Evolutionary conservation across 2,797 vertebrate species (phyloP), one percentile per base, ranked within the genome.

Genomic region (Galaxias olidus): DNA sequence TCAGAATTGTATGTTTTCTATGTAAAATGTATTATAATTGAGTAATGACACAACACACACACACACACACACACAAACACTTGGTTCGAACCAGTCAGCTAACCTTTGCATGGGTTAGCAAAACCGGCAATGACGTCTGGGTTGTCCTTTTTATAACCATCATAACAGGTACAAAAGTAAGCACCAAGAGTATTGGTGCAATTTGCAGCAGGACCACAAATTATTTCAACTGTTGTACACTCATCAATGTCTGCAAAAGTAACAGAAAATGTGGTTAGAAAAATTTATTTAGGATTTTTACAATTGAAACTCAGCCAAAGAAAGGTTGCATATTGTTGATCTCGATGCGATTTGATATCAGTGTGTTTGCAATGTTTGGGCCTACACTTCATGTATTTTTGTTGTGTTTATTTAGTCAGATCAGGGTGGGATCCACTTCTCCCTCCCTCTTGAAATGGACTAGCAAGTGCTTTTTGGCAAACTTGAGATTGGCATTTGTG

Each of bases 131-230:
- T 82, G 4, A 53, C 7, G 0, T 1, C 4, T 8, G 10, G 17
- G 15, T 72, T 49, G 40, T 62, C 58, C 5, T 58, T 12, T 1
- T 47, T 67, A 64, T 56, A 87, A 40, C 84, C 85, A 11, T 1
- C 0, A 19, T 57, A n/a, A 43, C 87, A 87, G 47, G 7, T 57
- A 41, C 85, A 88, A 63, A 10, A 1, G 59, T 87, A 74, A 10
- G 74, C 81, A 9, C 84, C 83, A 0, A 81, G 54, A 14, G 74
- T 0, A 20, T 88, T 88, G 53, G 82, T 75, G 66, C 86, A 88
- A 77, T 80, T 83, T 44, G 73, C 17, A 57, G 74, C 0, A 10
- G 85, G 85, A 17, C 86, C 86, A 14, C 86, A 88, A 66, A 84
- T 10, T 0, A 42, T 7, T 9, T 10, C 0, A 18, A 78, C 4